Percentiles rank a stretch among this genome's conserved stretches.
These are phyloP conservation scores for Catharus fuscescens DNA, from an alignment of 2,113 vertebrate species.

Conservation along the genomic window DNA sequence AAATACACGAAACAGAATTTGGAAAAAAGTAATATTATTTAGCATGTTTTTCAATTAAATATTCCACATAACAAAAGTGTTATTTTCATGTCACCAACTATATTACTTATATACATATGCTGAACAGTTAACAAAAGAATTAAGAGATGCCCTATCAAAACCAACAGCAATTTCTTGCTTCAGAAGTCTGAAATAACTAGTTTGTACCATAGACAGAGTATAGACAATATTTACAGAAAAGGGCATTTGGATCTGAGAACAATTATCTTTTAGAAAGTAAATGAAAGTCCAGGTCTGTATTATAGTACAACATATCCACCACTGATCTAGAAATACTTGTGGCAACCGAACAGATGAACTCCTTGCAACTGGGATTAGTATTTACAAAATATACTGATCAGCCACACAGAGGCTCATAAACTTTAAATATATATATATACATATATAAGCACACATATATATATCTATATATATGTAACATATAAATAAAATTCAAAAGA, in stretches of 20 bases:
- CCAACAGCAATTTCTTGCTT: conserved; percentile 59
- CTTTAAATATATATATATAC: conserved; percentile 62
- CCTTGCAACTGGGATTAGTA: conserved; percentile 58
- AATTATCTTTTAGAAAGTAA: conserved; percentile 60
- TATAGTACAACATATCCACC: conserved; percentile 59
- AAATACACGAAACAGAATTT: conserved; percentile 72
- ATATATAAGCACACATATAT: conserved; percentile 66
- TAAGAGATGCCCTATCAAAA: conserved; percentile 68
- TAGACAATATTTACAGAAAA: conserved; percentile 68
- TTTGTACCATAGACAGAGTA: conserved; percentile 61
- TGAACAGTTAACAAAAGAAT: conserved; percentile 61
- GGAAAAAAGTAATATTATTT: conserved; percentile 82
- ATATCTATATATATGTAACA: conserved; percentile 69
- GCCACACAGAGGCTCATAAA: conserved; percentile 76
- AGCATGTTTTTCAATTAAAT: conserved; percentile 83
- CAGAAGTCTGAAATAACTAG: conserved; percentile 53
- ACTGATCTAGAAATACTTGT: conserved; percentile 46
- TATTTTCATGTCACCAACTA: conserved; percentile 72
- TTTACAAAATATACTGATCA: conserved; percentile 78
- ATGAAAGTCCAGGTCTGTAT: conserved; percentile 56
- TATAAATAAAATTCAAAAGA: conserved; percentile 72
- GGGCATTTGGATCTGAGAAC: conserved; percentile 35
- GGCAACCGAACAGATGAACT: conserved; percentile 39
- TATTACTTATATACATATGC: conserved; percentile 76
- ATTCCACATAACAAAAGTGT: conserved; percentile 82